Percentiles rank a stretch among this genome's conserved stretches.
These are phyloP conservation scores for Chalcis sispes DNA, from an alignment of 2,888 invertebrate genomes.

Conservation along the genomic window DNA sequence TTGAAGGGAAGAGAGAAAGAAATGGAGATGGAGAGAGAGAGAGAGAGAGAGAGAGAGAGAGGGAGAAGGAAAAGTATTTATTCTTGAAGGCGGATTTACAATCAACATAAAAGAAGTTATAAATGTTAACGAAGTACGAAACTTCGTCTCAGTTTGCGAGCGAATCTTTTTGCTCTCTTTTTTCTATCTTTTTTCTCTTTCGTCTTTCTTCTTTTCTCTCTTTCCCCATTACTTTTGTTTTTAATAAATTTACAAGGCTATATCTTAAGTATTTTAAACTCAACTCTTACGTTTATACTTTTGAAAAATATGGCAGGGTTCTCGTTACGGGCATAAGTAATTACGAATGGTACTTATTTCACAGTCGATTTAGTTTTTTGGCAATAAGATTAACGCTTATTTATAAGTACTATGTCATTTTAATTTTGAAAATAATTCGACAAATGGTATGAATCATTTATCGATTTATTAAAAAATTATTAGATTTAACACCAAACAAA, in stretches of 20 bases:
- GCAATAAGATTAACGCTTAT: conserved; percentile 13
- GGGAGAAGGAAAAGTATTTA: not conserved
- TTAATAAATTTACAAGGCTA: conserved; percentile 35
- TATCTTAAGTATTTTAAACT: conserved; percentile 33
- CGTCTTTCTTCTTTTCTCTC: conserved; percentile 32
- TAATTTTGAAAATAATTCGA: too few relatives aligned
- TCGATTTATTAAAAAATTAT: too few relatives aligned
- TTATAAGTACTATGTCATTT: too few relatives aligned
- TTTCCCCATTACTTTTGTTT: conserved; percentile 43
- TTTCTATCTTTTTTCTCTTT: conserved; percentile 32
- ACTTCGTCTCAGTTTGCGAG: not conserved
- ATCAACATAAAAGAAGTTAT: conserved; percentile 49
- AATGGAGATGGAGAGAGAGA: too few relatives aligned
- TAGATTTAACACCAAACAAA: too few relatives aligned
- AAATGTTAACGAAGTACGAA: conserved; percentile 40
- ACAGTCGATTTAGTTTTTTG: not conserved
- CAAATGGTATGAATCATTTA: too few relatives aligned
- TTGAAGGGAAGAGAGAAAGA: too few relatives aligned
- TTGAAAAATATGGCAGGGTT: conserved; percentile 7
- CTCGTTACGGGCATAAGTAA: conserved; percentile 5
- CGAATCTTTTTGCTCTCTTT: conserved; percentile 24
- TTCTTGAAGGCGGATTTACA: conserved; percentile 29
- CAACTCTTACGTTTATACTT: not conserved
- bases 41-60: too few relatives aligned
- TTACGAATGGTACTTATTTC: not conserved